Conservation (phyloP, 2,113 vertebrate species). For the cat (Felis catus) region F.catus_Fca126_mat1.0 CM031416.1:149391501-149392000, state of each 20-base stretch:
- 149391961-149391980: conserved; percentile 46
- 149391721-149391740: not conserved
- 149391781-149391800: not conserved
- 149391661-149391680: accelerated
- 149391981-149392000: conserved; percentile 60
- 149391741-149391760: not conserved
- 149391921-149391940: conserved; percentile 35
- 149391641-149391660: too few relatives aligned
- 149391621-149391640: not conserved
- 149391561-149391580: not conserved
- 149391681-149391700: not conserved
- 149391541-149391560: not conserved
- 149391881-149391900: not conserved
- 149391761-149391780: not conserved
- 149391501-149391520: too few relatives aligned
- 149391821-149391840: not conserved
- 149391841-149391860: not conserved
- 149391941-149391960: conserved; percentile 73
- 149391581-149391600: not conserved
- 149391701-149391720: not conserved
- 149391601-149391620: accelerated
- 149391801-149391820: not conserved
- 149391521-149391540: not conserved
- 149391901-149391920: not conserved
- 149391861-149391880: not conserved